Evolutionary conservation across 2,888 invertebrate genomes (phyloP).

Genomic region (Agapostemon virescens): DNA sequence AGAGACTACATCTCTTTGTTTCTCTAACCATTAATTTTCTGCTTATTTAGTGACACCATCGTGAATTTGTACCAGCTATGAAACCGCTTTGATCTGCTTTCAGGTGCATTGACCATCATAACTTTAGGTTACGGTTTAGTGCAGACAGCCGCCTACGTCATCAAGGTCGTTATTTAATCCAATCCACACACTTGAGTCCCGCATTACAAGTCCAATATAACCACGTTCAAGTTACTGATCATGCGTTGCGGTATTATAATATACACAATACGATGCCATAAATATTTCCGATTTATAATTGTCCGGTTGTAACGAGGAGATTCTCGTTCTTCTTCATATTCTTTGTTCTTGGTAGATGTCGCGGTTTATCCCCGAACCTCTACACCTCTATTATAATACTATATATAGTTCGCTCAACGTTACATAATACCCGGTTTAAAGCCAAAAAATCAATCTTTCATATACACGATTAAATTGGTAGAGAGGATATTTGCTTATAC

Average conservation of each 20-base stretch:
- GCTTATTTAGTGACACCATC: constrained; percentile 1
- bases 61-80: constrained; percentile 1
- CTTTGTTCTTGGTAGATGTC: neutral
- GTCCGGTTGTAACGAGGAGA: constrained; percentile 5
- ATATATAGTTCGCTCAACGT: constrained; percentile 11
- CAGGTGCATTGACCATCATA: constrained; percentile 62
- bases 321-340: neutral
- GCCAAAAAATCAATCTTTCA: neutral
- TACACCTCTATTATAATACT: constrained; percentile 3
- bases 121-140: constrained; percentile 34
- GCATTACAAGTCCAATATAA: constrained; percentile 28
- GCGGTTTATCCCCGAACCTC: constrained; percentile 2
- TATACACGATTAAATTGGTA: neutral
- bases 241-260: constrained; percentile 3
- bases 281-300: neutral
- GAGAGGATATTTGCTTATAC: neutral
- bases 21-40: neutral
- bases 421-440: constrained; percentile 32
- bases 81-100: constrained; percentile 34
- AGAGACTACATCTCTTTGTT: neutral
- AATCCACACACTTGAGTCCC: constrained; percentile 56
- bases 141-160: constrained; percentile 43
- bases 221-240: constrained; percentile 22
- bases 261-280: constrained; percentile 5
- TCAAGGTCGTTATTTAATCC: constrained; percentile 65